Evolutionary conservation across 2,797 vertebrate genomes (phyloP), one percentile per base, ranked within the genome.

Genomic region (Argyrosomus regius): DNA sequence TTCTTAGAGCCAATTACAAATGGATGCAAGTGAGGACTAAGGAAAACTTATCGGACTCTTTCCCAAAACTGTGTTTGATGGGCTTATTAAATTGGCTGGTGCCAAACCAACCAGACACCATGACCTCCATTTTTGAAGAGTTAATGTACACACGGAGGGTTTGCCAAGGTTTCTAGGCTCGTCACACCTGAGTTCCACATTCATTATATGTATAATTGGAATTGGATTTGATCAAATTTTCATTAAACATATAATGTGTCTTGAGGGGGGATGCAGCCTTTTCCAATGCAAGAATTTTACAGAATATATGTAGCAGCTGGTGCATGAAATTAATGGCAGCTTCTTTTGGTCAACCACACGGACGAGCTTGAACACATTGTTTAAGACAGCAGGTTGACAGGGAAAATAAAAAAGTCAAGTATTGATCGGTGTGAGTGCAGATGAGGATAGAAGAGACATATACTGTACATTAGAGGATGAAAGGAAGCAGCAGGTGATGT

Each of bases 121-220:
- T 81, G 90, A 89, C 91, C 91, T 88, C 87, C 78, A 88, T 90
- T 89, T 89, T 87, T 78, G 67, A 87, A 71, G 75, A 82, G 78
- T 86, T 88, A 90, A 95, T 85, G 81, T 90, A 91, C 56, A 90
- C 84, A 53, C 69, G 58, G 68, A 76, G 75, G 78, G 80, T 84
- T 84, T 84, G 86, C 84, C 84, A 87, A 85, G 88, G 83, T 89
- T 91, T 81, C 63, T 31, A 22, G 68, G 58, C 84, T 80, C 71
- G 77, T 88, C 85, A 88, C 92, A 89, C 82, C 84, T 91, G 88
- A 90, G 84, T 75, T 87, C 75, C 79, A 87, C 77, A 91, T 90
- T 93, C 85, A 93, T 91, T 89, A 90, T 68, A 89, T 88, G 80
- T 80, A 87, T 94, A 93, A 95, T 90, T 93, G 89, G 83, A 93